Percentiles rank a stretch among this genome's conserved stretches.
Conservation (phyloP, 2,888 invertebrate species). For the Tachystola acroxantha region DNA sequence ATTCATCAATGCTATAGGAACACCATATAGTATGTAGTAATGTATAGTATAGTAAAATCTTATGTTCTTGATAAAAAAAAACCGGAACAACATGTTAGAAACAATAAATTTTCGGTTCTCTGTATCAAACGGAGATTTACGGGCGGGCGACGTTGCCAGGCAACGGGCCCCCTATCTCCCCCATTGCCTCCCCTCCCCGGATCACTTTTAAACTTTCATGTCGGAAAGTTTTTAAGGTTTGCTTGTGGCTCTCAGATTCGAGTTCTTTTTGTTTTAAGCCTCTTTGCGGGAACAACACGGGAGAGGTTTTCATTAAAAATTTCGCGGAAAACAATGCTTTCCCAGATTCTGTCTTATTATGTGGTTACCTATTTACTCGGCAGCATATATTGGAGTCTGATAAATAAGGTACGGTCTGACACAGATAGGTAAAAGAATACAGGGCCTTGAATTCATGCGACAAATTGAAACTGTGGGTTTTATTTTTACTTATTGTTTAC, state of each 20-base stretch:
- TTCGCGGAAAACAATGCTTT: constrained; percentile 1
- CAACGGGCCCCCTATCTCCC: constrained; percentile 42
- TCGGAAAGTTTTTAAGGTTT: constrained; percentile 76
- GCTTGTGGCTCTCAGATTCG: constrained; percentile 67
- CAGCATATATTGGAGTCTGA: too few species aligned
- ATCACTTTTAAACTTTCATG: constrained; percentile 79
- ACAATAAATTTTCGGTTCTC: constrained; percentile 66
- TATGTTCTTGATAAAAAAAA: too few species aligned
- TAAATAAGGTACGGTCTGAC: too few species aligned
- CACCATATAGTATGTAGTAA: too few species aligned
- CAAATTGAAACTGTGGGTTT: too few species aligned
- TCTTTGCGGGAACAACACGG: constrained; percentile 43
- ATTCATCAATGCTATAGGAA: too few species aligned
- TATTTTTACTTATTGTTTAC: too few species aligned
- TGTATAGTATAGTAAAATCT: too few species aligned
- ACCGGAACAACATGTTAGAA: constrained; percentile 47
- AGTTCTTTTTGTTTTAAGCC: constrained; percentile 62
- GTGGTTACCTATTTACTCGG: background rate
- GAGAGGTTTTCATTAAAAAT: constrained; percentile 9
- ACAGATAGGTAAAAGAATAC: too few species aligned
- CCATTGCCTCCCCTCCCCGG: constrained; percentile 36
- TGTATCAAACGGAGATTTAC: constrained; percentile 69
- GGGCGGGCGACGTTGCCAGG: constrained; percentile 64
- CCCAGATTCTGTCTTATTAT: background rate
- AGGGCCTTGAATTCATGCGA: too few species aligned